Base-by-base conservation (phyloP, 2,113 vertebrate genomes). In the Crotalus horridus region DNA sequence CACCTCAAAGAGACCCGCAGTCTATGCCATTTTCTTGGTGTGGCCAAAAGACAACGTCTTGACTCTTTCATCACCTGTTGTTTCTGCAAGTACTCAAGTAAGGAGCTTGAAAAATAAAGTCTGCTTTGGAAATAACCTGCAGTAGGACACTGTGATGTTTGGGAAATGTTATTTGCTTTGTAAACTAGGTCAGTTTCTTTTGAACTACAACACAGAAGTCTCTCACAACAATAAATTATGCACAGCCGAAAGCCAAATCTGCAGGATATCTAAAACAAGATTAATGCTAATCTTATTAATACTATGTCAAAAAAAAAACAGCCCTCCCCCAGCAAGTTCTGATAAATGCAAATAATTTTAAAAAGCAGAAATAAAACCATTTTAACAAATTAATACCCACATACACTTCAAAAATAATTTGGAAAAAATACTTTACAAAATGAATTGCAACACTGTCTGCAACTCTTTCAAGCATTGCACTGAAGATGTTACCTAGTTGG, bases 21-120 rank as follows among this genome's bases (percentile, higher is more conserved):
- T 99, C 81, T 99, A 98, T 88, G 98, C 97, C 51, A 97, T 98
- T 95, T 98, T 98, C 61, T 92, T 97, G 85, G 39, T 87, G 15
- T 98, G 98, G 97, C 98, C 98, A 91, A 88, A 0, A 91, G 33
- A 95, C 74, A 95, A 69, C 8, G 0, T 95, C 8, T 56, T 99
- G 92, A 10, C 51, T 12, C 97, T 99, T 26, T 11, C 43, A 46
- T 96, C 97, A 0, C 98, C 98, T 1, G 0, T 87, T 85, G 92
- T 96, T 8, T 96, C 96, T 15, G 69, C 97, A 0, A 13, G 0
- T 20, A 98, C 98, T 23, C 95, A 92, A 93, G 98, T 99, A 96
- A 97, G 97, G 89, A 91, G 10, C 1, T n/a, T 10, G 53, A 11
- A 61, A 81, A 33, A 53, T 7, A 56, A 69, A 54, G 13, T 6